Base-by-base conservation (phyloP, 2,113 vertebrate species). In the Tringa solitaria region DNA sequence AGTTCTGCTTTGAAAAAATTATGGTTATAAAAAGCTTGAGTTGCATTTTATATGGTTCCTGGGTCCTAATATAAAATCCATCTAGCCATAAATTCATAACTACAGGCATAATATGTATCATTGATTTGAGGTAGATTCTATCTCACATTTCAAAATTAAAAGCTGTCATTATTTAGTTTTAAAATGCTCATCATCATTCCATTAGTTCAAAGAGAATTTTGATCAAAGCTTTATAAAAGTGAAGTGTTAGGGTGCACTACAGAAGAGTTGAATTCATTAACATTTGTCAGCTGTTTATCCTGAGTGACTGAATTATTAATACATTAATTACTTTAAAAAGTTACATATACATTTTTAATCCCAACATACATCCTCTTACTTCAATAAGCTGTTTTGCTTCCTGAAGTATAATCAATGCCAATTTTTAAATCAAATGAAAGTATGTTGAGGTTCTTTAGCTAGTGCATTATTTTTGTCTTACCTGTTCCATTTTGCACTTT, bases 201-300 rank as follows among this genome's bases (percentile, higher is more conserved):
- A 57, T 91, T 81, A 84, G 30, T 77, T 87, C 69, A 77, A 94
- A 95, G 80, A 89, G 45, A 89, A 89, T 84, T 93, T 74, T 84
- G 54, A 93, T 94, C 60, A 93, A 95, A 95, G 92, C 41, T 70
- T 45, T 70, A 24, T 46, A 39, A 77, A 87, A 84, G 67, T 33
- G 14, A 89, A 89, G 73, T 51, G 59, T 64, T 74, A 60, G 39
- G 63, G 84, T 81, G 77, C 86, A 80, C 80, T 64, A 27, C 10
- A 73, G 57, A 91, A 89, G 35, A 39, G 50, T 46, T 81, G 84
- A 89, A 87, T 80, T 80, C 48, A 89, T 94, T 94, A 94, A 84
- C 45, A 37, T 43, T 80, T 84, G 77, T 83, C 35, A 1, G 78
- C 48, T 83, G 57, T 89, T 91, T 86, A 87, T 77, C 68, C 81